Evolutionary conservation across 2,797 vertebrate species (phyloP).

Genomic region (Falco columbarius): DNA sequence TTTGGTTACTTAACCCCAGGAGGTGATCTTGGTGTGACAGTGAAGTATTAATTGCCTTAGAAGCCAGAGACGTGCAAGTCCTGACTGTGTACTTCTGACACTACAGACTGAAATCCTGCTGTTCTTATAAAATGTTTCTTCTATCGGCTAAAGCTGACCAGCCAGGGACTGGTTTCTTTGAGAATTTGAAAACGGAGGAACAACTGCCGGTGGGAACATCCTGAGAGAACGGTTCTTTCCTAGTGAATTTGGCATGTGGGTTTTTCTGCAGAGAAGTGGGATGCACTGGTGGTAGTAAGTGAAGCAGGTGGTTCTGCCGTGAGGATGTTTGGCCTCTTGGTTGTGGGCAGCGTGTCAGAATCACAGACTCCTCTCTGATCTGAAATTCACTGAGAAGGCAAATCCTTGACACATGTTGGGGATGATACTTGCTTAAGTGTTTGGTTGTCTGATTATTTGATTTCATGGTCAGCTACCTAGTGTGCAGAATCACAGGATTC

Average conservation of each 20-base stretch:
- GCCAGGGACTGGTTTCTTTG: not conserved
- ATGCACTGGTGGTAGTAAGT: not conserved
- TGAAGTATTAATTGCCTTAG: not conserved
- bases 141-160: not conserved
- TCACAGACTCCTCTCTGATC: not conserved
- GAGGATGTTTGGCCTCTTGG: not conserved
- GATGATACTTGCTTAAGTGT: not conserved
- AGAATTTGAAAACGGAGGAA: not conserved
- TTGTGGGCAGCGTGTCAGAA: not conserved
- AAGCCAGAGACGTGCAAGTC: not conserved
- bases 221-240: not conserved
- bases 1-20: not conserved
- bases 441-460: not conserved
- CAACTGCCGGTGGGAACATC: not conserved
- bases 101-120: not conserved
- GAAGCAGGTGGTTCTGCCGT: not conserved
- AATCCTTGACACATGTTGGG: not conserved
- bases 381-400: not conserved
- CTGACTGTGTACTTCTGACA: not conserved
- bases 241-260: not conserved
- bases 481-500: rapidly evolving
- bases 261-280: not conserved
- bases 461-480: not conserved
- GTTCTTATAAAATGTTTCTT: rapidly evolving
- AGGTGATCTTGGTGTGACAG: not conserved